Conservation (phyloP, 2,797 vertebrate genomes). For the Enteromius thamalakanensis region DNA sequence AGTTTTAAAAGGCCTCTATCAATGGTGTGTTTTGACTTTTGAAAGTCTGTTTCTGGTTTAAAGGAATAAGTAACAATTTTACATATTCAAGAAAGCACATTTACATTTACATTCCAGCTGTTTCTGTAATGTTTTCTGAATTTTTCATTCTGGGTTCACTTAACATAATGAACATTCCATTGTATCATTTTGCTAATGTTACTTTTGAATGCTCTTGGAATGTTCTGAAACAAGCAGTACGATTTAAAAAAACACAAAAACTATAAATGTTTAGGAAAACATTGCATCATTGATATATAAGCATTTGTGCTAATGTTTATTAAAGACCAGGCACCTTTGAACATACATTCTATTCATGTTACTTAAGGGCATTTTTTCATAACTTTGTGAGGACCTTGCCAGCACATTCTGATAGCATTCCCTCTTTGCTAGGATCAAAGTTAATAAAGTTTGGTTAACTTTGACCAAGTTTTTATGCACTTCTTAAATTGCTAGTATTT, state of each 20-base stretch:
- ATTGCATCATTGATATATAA: neutral
- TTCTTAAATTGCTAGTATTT: neutral
- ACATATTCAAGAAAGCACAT: neutral
- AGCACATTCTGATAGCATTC: neutral
- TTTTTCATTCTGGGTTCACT: neutral
- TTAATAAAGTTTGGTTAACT: neutral
- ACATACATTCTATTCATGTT: neutral
- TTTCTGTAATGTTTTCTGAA: neutral
- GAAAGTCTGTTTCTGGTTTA: neutral
- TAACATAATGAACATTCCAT: neutral
- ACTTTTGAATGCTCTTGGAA: neutral
- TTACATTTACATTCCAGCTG: neutral
- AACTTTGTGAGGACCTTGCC: neutral
- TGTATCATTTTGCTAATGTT: neutral
- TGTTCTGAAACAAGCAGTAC: neutral
- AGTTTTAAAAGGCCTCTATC: neutral
- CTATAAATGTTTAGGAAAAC: neutral
- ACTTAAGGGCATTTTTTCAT: neutral
- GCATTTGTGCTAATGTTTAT: neutral
- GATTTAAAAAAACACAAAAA: neutral
- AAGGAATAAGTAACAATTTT: neutral
- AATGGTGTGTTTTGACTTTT: neutral
- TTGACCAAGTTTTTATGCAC: neutral
- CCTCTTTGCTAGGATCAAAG: neutral
- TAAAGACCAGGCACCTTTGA: neutral